Percentiles rank a stretch among this genome's conserved stretches.
Conservation (phyloP, 2,113 vertebrate genomes). For the Macrotis lagotis region DNA sequence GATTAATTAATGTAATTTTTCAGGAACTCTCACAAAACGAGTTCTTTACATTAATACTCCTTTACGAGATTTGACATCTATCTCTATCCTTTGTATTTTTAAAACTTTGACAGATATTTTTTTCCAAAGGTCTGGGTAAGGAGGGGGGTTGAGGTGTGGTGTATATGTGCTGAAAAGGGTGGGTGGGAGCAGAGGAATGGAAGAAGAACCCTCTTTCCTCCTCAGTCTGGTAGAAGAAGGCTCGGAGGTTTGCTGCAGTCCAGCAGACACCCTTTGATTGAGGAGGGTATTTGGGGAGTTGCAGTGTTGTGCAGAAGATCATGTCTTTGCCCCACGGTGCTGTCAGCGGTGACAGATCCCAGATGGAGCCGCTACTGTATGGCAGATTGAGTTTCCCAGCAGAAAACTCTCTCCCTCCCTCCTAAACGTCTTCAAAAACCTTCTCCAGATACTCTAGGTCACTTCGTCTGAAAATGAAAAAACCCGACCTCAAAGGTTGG, state of each 20-base stretch:
- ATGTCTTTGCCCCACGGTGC: constrained; percentile 88
- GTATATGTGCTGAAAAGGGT: constrained; percentile 12
- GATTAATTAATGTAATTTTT: constrained; percentile 85
- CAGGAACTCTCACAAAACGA: constrained; percentile 72
- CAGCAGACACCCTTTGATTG: constrained; percentile 80
- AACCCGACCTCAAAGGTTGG: constrained; percentile 64
- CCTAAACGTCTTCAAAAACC: constrained; percentile 88
- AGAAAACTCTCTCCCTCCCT: constrained; percentile 85
- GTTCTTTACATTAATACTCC: constrained; percentile 74
- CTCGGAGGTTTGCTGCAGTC: constrained; percentile 49
- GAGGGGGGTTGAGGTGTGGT: too few species aligned
- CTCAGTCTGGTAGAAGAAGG: constrained; percentile 59
- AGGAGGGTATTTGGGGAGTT: constrained; percentile 84
- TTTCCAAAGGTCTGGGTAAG: not conserved
- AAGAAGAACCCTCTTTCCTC: constrained; percentile 8
- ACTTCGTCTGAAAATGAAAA: constrained; percentile 79
- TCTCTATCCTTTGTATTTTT: constrained; percentile 61
- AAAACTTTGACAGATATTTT: constrained; percentile 1
- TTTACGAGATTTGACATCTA: constrained; percentile 71
- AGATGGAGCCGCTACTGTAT: constrained; percentile 93
- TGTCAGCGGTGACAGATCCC: constrained; percentile 94
- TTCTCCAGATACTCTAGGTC: constrained; percentile 85
- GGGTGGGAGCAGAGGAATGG: constrained; percentile 1
- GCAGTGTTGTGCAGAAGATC: constrained; percentile 87
- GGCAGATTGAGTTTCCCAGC: constrained; percentile 93